Base-by-base conservation (phyloP, 2,113 vertebrate species). In the Erythrocercus mccallii region DNA sequence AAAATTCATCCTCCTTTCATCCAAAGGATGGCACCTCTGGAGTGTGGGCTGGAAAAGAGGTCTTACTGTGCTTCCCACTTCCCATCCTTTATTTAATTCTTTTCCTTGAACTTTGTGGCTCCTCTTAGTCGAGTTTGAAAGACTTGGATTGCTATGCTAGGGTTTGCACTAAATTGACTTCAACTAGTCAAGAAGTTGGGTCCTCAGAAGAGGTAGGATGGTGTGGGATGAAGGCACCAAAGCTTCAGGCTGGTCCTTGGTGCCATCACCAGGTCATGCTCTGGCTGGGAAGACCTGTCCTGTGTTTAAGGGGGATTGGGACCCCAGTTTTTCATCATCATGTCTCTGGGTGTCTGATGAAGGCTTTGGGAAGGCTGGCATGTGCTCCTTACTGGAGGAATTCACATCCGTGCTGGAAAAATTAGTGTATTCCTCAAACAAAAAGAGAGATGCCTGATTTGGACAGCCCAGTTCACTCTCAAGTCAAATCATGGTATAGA, bases 341-440 rank as follows among this genome's bases (percentile, higher is more conserved):
- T 56, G 19, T 25, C 27, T 3, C 5, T 47, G 40, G 12, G 57
- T 31, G 21, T 50, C 62, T 73, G 28, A 65, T 42, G 40, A 40
- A 78, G 81, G 50, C 21, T 51, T 80, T 91, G 48, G 33, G 66
- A 76, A 71, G 23, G 30, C 23, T n/a, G 13, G 9, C 11, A 8
- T 15, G 12, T 21, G 33, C 20, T 85, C 19, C 47, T 90, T 12
- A 8, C 28, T 40, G 60, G 5, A 78, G 51, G 61, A 60, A 58
- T 68, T 33, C 30, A 23, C 30, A 37, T 57, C 35, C 62, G 81
- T 2, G 5, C 23, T 11, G 45, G 37, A 70, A 90, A 78, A 87
- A 70, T 38, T 0, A 56, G 3, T 8, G 14, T 2, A 1, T 11
- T n/a, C 6, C 58, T n/a, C 48, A 54, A 5, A 20, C 12, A 9